Percentiles rank a stretch among this genome's conserved stretches.
These are phyloP conservation scores for Pyralis farinalis DNA, from an alignment of 2,888 invertebrate genomes.

Conservation along the genomic window DNA sequence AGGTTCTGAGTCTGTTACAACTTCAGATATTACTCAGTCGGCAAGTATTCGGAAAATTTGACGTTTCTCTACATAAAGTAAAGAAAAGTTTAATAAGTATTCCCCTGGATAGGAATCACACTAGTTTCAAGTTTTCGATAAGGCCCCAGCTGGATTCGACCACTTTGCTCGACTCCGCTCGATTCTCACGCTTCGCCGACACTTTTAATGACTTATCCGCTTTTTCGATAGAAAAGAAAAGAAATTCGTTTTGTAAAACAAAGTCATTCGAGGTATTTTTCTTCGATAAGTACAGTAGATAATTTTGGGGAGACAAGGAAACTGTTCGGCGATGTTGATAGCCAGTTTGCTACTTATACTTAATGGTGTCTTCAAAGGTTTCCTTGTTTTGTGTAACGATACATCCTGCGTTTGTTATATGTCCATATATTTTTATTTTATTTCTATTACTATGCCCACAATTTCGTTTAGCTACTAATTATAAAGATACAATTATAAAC, in stretches of 20 bases:
- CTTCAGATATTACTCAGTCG: constrained; percentile 28
- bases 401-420: too few species aligned
- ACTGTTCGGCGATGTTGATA: not conserved
- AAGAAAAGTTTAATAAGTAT: constrained; percentile 68
- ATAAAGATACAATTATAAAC: too few species aligned
- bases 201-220: constrained; percentile 76
- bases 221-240: constrained; percentile 49
- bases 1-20: constrained; percentile 13
- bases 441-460: too few species aligned
- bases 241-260: constrained; percentile 41
- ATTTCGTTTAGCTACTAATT: too few species aligned
- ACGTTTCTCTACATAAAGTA: constrained; percentile 49
- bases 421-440: too few species aligned
- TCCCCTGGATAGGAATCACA: constrained; percentile 43
- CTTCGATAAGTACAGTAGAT: not conserved
- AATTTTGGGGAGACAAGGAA: not conserved
- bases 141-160: constrained; percentile 56
- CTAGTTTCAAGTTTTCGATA: constrained; percentile 68
- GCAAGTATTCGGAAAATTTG: constrained; percentile 48
- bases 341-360: too few species aligned
- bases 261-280: constrained; percentile 18
- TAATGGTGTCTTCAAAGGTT: too few species aligned
- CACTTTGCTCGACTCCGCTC: constrained; percentile 53
- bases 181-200: constrained; percentile 65
- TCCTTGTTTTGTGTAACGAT: too few species aligned